A percentile compares a stretch with the other conserved stretches of the same genome.
These are phyloP conservation scores for Megaceryle maxima DNA, from an alignment of 2,113 vertebrate species.

Conservation along the genomic window DNA sequence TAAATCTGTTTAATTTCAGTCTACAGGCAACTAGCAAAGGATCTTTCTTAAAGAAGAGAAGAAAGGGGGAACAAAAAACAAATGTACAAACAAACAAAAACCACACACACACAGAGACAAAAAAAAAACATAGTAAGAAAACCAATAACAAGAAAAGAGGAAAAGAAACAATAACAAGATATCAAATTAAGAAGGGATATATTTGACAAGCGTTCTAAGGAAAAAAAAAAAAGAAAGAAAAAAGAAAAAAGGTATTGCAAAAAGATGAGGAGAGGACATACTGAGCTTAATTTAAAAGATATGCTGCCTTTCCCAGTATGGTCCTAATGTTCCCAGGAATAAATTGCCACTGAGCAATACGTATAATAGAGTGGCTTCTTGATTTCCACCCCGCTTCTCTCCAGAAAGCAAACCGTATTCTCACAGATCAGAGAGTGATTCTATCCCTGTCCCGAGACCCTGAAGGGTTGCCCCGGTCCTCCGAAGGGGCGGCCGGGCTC, in stretches of 20 bases:
- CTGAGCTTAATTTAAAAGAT: conserved; percentile 31
- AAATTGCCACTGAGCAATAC: not conserved
- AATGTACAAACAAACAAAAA: not conserved
- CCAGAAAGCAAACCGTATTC: not conserved
- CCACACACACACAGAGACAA: not conserved
- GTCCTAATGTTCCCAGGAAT: not conserved
- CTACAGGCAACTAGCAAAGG: not conserved
- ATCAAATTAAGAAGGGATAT: conserved; percentile 13
- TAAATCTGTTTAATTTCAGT: conserved; percentile 56
- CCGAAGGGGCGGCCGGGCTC: not conserved
- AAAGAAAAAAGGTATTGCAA: not conserved
- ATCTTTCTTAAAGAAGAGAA: not conserved
- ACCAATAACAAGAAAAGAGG: not conserved
- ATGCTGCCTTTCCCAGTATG: not conserved
- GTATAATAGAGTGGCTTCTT: not conserved
- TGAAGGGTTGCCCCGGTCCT: not conserved
- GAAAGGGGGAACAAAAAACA: not conserved
- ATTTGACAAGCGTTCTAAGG: not conserved
- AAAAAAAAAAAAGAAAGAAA: not conserved
- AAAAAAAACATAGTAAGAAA: too few relatives aligned
- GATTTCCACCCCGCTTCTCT: not conserved
- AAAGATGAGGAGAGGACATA: conserved; percentile 3
- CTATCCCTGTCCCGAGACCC: too few relatives aligned
- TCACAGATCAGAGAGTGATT: not conserved
- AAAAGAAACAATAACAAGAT: not conserved